These are phyloP conservation scores for Sarcophaga peregrina DNA, from an alignment of 1,140 invertebrate species.

Conservation along the genomic window DNA sequence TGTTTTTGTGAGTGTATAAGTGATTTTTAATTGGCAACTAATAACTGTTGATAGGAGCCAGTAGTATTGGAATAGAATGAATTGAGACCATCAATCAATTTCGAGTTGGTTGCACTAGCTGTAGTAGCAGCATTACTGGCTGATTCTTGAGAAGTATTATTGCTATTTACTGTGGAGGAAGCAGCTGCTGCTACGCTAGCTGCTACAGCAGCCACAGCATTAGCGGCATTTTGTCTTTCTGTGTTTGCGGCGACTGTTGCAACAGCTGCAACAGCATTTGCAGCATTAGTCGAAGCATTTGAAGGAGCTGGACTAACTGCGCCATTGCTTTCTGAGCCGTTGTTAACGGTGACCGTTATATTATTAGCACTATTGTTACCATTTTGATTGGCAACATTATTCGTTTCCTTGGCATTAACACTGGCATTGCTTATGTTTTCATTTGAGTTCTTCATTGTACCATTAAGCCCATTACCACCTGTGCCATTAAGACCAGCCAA, in stretches of 20 bases:
- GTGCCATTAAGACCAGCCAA: constrained; percentile 6
- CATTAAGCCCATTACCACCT: background rate
- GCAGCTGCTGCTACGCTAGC: constrained; percentile 34
- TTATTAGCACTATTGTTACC: constrained; percentile 42
- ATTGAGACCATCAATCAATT: constrained; percentile 64
- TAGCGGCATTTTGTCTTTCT: constrained; percentile 33
- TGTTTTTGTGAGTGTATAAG: constrained; percentile 33
- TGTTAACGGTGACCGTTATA: constrained; percentile 43
- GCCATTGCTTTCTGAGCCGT: constrained; percentile 38
- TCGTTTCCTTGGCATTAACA: constrained; percentile 30
- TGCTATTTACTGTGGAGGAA: constrained; percentile 34
- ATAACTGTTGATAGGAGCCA: constrained; percentile 61
- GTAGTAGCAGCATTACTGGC: background rate
- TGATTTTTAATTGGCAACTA: constrained; percentile 63
- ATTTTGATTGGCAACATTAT: constrained; percentile 32
- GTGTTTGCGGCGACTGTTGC: constrained; percentile 15
- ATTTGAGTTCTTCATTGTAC: constrained; percentile 33
- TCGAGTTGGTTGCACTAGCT: constrained; percentile 51
- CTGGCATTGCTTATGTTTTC: constrained; percentile 20
- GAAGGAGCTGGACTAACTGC: constrained; percentile 16
- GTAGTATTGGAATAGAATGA: constrained; percentile 58
- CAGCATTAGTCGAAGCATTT: constrained; percentile 1
- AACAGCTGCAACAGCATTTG: constrained; percentile 26
- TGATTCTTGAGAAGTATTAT: constrained; percentile 46
- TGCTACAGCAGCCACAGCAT: constrained; percentile 34